Base-by-base conservation (phyloP, 2,888 invertebrate species). In the Agriopis leucophaearia region DNA sequence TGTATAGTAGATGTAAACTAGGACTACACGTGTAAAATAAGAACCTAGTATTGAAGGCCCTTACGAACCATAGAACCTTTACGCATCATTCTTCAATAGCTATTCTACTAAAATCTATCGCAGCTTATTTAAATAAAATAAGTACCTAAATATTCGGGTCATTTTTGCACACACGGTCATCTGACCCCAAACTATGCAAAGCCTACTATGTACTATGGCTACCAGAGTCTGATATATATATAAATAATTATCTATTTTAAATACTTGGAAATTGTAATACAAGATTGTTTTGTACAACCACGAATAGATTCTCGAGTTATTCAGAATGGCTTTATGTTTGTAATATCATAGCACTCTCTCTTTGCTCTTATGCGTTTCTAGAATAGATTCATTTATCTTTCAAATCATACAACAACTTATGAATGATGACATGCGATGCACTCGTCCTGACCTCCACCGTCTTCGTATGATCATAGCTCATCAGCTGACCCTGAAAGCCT, bases 401-500 rank as follows among this genome's bases (percentile, higher is more conserved):
- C 47, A 47, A 1, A 16, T 47, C 7, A 47, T 47, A 47, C 47
- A 47, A 15, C 16, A 47, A 9, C 3, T 47, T 50, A 50, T 27
- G 1, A 50, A 50, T 27, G 18, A 27, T 50, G 27, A 13, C 18
- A 10, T 15, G 45, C 45, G 45, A 15, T 48, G 48, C 16, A 48
- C 27, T 18, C 27, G 18, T 1, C 27, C 50, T 27, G 58, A 60
- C 59, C 65, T 65, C 59, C 42, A 45, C 3, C 27, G 27, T 27
- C 27, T 27, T 45, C 36, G 36, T 7, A 45, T 44, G 58, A 35
- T 48, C 62, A 38, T 58, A 62, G 62, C 57, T 67, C 66, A 58
- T 67, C 45, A 54, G 10, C 35, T 48, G 66, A 62, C 66, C 66
- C 66, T 62, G 66, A 18, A n/a, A 47, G 38, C 42, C 52, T 35